These are phyloP conservation scores for Actinemys pallida DNA, from an alignment of 2,113 vertebrate genomes.

Conservation along the genomic window DNA sequence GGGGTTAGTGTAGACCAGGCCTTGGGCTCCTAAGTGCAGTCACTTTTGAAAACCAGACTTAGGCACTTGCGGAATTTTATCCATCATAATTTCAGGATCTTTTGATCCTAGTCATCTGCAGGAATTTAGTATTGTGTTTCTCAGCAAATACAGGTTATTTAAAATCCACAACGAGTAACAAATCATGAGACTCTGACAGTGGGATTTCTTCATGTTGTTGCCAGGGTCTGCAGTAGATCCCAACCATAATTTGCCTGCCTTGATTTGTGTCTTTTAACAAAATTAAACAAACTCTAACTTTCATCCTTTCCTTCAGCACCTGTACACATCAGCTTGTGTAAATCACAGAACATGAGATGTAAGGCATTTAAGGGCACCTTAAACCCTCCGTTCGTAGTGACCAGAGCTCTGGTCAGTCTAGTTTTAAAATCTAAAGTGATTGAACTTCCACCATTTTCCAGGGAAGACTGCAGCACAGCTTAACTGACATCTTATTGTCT, in stretches of 20 bases:
- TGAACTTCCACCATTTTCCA: neutral
- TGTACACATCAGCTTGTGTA: neutral
- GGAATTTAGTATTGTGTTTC: neutral
- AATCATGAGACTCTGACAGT: neutral
- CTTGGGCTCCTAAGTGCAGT: neutral
- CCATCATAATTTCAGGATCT: accelerated
- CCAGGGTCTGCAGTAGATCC: accelerated
- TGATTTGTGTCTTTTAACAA: neutral
- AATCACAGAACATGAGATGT: neutral
- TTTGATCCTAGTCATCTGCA: neutral
- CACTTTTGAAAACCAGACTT: neutral
- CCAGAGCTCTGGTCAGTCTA: neutral
- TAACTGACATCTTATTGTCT: neutral
- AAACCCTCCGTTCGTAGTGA: neutral
- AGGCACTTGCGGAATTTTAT: neutral
- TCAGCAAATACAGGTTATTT: neutral
- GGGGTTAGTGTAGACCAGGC: no score
- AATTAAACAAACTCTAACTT: neutral
- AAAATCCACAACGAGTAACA: neutral
- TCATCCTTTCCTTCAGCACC: neutral
- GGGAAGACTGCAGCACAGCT: neutral
- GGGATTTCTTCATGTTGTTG: neutral
- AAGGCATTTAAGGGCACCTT: neutral
- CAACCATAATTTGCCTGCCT: neutral
- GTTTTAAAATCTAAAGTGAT: neutral